A percentile compares a stretch with the other conserved stretches of the same genome.
Evolutionary conservation across 2,888 invertebrate genomes (phyloP).

Genomic region (Ormyrus nitidulus): DNA sequence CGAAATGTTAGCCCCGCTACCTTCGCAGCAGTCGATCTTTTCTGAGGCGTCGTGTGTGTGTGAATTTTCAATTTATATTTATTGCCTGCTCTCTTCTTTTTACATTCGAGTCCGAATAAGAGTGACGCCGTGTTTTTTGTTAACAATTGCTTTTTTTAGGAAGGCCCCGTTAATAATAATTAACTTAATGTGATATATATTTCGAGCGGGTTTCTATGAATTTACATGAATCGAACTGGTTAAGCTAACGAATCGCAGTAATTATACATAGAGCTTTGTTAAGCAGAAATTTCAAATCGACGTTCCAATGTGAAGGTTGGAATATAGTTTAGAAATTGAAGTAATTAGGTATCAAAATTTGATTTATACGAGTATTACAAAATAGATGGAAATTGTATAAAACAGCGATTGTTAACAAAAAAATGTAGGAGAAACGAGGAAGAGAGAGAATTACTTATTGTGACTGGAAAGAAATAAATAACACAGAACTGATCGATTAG

Average conservation of each 20-base stretch:
- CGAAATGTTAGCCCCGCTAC: conserved; percentile 22
- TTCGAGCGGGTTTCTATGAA: conserved; percentile 26
- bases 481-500: conserved; percentile 58
- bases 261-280: neutral
- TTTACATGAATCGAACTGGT: conserved; percentile 1
- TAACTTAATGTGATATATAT: conserved; percentile 18
- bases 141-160: conserved; percentile 23
- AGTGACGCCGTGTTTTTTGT: conserved; percentile 10
- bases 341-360: conserved; percentile 14
- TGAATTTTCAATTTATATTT: neutral
- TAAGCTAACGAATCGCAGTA: no score
- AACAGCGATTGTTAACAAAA: conserved; percentile 24
- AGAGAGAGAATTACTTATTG: neutral
- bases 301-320: no score
- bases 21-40: conserved; percentile 44
- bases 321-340: no score
- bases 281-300: no score
- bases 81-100: no score
- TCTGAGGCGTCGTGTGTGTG: conserved; percentile 9
- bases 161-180: neutral
- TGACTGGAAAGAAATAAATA: conserved; percentile 16
- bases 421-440: conserved; percentile 31
- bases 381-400: neutral
- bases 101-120: no score
- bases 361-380: neutral